A percentile compares a stretch with the other conserved stretches of the same genome.
Conservation (phyloP, 53 echinoderm and acorn worm species). For the Patiria pectinifera region DNA sequence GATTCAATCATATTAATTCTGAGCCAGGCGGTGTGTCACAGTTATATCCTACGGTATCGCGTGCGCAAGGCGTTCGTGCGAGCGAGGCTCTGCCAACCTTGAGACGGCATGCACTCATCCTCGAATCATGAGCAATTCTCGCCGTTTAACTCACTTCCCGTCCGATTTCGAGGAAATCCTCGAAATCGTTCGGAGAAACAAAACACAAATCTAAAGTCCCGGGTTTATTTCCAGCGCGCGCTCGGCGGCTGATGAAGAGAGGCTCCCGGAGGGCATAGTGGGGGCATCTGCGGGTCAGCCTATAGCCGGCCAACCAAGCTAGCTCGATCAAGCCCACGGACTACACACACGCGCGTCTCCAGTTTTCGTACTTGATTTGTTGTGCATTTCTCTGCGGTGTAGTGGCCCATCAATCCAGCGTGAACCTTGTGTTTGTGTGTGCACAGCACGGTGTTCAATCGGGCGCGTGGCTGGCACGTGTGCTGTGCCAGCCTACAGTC, state of each 20-base stretch:
- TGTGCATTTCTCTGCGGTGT: conserved; percentile 11
- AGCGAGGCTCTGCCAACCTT: neutral
- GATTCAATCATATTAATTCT: conserved; percentile 27
- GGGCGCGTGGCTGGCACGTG: conserved; percentile 58
- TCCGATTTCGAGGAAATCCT: conserved; percentile 24
- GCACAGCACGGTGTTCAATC: neutral
- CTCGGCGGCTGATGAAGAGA: neutral
- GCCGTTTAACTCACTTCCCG: conserved; percentile 17
- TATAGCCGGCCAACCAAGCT: neutral
- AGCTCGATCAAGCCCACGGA: neutral
- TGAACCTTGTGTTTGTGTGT: neutral
- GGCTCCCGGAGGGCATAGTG: conserved; percentile 7
- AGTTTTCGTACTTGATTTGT: conserved; percentile 7
- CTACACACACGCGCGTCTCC: neutral
- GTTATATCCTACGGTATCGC: neutral
- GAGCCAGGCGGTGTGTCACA: neutral
- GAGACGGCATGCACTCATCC: neutral
- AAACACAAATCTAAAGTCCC: conserved; percentile 28
- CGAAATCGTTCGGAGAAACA: conserved; percentile 9
- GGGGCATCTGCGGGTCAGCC: conserved; percentile 38
- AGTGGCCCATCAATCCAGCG: neutral
- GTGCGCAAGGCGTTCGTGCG: neutral
- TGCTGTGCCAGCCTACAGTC: neutral
- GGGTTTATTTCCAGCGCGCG: neutral
- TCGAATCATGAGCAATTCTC: conserved; percentile 1